A percentile compares a stretch with the other conserved stretches of the same genome.
Conservation (phyloP, 2,888 invertebrate genomes). For the Epirrhoe tristata region DNA sequence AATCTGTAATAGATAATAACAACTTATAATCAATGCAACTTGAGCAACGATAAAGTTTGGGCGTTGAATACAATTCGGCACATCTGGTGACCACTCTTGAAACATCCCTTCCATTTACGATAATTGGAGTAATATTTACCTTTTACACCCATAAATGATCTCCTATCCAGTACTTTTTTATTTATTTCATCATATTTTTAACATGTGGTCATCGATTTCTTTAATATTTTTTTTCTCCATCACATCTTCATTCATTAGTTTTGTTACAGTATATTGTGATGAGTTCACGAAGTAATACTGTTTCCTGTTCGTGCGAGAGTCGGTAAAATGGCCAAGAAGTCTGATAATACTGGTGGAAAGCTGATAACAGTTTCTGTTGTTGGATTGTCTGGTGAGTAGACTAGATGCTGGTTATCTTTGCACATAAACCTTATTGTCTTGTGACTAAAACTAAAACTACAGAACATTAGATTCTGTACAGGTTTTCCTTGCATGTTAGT, state of each 20-base stretch:
- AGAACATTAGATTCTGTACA: background rate
- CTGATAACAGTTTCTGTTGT: constrained; percentile 95
- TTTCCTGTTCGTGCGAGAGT: constrained; percentile 52
- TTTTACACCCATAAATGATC: constrained; percentile 25
- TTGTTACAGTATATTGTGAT: constrained; percentile 68
- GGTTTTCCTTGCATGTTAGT: background rate
- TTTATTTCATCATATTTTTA: background rate
- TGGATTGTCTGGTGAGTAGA: constrained; percentile 89
- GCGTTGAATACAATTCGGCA: constrained; percentile 63
- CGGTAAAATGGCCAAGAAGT: constrained; percentile 90
- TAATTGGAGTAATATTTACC: constrained; percentile 57
- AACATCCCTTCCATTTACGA: constrained; percentile 60
- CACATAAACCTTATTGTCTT: background rate
- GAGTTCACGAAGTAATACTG: constrained; percentile 65
- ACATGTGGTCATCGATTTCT: background rate
- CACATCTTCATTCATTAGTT: constrained; percentile 39
- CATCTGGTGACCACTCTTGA: constrained; percentile 64
- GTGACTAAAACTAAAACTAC: background rate
- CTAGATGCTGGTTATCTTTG: background rate
- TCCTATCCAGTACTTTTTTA: background rate
- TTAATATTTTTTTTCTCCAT: constrained; percentile 29
- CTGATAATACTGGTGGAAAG: constrained; percentile 87
- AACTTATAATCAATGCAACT: constrained; percentile 11
- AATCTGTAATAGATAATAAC: constrained; percentile 8
- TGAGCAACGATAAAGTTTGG: constrained; percentile 46